Base-by-base conservation (phyloP, 2,888 invertebrate species). In the Gibbula magus region DNA sequence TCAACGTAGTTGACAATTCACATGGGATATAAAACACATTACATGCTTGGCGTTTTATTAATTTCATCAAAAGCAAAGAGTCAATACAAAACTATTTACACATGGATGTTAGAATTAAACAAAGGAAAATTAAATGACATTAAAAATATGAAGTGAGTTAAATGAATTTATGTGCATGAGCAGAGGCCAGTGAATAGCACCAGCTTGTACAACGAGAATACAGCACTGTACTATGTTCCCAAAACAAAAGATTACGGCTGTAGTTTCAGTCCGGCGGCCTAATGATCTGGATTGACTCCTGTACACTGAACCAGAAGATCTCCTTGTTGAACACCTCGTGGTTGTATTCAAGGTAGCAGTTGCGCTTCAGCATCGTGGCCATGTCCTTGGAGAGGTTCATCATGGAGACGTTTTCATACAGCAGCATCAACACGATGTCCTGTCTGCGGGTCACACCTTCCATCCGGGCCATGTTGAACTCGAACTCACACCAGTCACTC, bases 401-500 rank as follows among this genome's bases (percentile, higher is more conserved):
- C 20, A 20, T 39, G 22, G 45, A 16, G 45, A 78, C 74, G 29
- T 77, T 16, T 20, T 77, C 77, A 53, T 56, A 53, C 29, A 80
- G 25, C 18, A 78, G 52, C 22, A 66, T 22, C 18, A 80, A n/a
- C n/a, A 80, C 29, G 4, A 73, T 45, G 35, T 73, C 77, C 32
- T 56, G n/a, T 35, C 80, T 77, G 13, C 77, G 39, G 74, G 77
- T 73, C 18, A 73, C 51, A 51, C 73, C 25, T 52, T 80, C 80
- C 51, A 70, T 13, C n/a, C 45, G 25, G n/a, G 84, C 82, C 32
- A 79, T 81, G 13, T 80, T 56, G 39, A 86, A 78, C 79, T 86
- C 86, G 45, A 78, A 82, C 82, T 82, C 52, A 78, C 84, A 85
- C 54, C 66, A 83, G 18, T 78, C 20, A 66, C 83, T 83, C 51